Evolutionary conservation across 2,113 vertebrate genomes (phyloP), one percentile per base, ranked within the genome.

Genomic region (Phodopus roborovskii): DNA sequence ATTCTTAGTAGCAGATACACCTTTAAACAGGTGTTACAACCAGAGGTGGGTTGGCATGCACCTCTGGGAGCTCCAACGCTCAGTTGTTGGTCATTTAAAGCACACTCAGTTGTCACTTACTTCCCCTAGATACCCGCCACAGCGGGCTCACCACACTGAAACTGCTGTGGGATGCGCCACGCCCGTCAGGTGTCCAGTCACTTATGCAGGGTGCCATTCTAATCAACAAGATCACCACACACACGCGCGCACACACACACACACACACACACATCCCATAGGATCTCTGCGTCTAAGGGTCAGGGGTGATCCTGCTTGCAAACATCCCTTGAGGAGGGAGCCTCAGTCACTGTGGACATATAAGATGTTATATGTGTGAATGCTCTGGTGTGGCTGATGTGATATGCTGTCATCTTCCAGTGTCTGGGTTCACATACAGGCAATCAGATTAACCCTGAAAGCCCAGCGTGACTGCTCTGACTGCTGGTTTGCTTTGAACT

Each of bases 1-100:
- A 36, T 89, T 74, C 68, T 94, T 88, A 88, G 68, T 56, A 94
- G 82, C 42, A 8, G n/a, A 56, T 88, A 94, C 20, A 81, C 48
- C 56, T 96, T 56, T 82, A 48, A 91, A 50, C 36, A 1, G 3
- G n/a, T 74, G 48, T 93, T 86, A 96, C 95, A 94, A 98, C 97
- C 95, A 97, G 98, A 2, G 97, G 91, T 92, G 92, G 96, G 92
- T 94, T 97, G 97, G 95, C 94, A 78, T 96, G 39, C 79, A 42
- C 36, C 24, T 0, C 0, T 17, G 17, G 39, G 62, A 13, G 71
- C 50, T 3, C 77, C 24, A 12, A 22, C 17, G 5, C 50, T 77
- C 7, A 3, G 11, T 7, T 5, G 16, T 85, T 77, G 89, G 62
- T 24, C 16, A 0, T 28, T n/a, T 33, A 48, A 90, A 77, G 71